phyloP scores from a whole-genome alignment of 2,797 vertebrate species.

The Taeniopygia guttata region DNA sequence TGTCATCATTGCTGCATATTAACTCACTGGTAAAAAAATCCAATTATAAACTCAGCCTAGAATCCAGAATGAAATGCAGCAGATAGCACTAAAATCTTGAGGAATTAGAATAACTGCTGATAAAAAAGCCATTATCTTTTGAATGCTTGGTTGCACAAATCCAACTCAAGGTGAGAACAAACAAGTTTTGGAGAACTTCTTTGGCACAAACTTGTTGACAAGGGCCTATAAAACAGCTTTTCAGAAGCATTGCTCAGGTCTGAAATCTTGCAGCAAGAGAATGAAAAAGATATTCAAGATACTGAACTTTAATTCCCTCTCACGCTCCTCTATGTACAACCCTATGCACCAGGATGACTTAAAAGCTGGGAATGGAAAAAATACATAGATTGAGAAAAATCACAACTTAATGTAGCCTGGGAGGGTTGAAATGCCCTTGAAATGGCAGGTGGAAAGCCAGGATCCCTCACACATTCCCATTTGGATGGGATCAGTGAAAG shows the following conservation, averaged over 20 bases:
- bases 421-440: background rate
- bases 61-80: background rate
- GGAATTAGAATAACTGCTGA: background rate
- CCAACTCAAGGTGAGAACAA: background rate
- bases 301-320: background rate
- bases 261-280: background rate
- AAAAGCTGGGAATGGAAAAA: background rate
- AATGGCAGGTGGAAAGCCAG: background rate
- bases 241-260: background rate
- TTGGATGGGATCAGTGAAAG: background rate
- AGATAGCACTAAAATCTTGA: background rate
- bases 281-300: background rate
- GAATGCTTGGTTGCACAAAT: background rate
- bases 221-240: background rate
- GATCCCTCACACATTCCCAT: background rate
- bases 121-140: background rate
- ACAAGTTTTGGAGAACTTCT: background rate
- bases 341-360: background rate
- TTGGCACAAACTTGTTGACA: background rate
- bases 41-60: background rate
- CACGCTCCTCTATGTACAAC: background rate
- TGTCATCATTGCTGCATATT: background rate
- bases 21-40: background rate
- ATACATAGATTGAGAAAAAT: background rate
- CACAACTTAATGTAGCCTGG: background rate